phyloP scores from a whole-genome alignment of 2,888 invertebrate species.

The Nycteola revayana region DNA sequence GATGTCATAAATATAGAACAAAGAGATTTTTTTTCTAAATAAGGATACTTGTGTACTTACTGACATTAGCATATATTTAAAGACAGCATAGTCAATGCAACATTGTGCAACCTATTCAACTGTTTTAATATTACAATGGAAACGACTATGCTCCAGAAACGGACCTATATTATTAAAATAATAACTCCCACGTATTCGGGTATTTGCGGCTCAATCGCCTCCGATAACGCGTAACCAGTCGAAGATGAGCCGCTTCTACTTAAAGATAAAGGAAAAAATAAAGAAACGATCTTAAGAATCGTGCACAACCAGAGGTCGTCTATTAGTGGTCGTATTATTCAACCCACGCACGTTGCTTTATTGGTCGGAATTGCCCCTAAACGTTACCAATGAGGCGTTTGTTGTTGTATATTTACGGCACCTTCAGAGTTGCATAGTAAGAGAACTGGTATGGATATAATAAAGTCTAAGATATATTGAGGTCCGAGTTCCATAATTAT shows the following conservation, averaged over 20 bases:
- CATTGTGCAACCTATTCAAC: slow-evolving; percentile 12
- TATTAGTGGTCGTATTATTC: slow-evolving; percentile 51
- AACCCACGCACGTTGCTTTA: slow-evolving; percentile 74
- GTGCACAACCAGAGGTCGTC: slow-evolving; percentile 41
- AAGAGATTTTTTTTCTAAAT: too few species aligned
- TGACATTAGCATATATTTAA: neutral
- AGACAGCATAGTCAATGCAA: too few species aligned
- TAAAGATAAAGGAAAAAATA: slow-evolving; percentile 18
- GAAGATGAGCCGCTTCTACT: slow-evolving; percentile 28
- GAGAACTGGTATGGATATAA: slow-evolving; percentile 48
- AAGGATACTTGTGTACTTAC: slow-evolving; percentile 4
- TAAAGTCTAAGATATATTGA: slow-evolving; percentile 64
- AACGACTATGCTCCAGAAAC: slow-evolving; percentile 36
- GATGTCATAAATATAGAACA: too few species aligned
- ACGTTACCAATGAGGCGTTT: slow-evolving; percentile 77
- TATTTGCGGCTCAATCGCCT: slow-evolving; percentile 59
- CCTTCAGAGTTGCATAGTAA: slow-evolving; percentile 57
- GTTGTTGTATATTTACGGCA: slow-evolving; percentile 74
- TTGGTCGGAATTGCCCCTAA: slow-evolving; percentile 78
- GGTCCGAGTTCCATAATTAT: slow-evolving; percentile 40
- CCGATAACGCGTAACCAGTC: slow-evolving; percentile 43
- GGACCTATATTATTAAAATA: slow-evolving; percentile 55
- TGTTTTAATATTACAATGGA: slow-evolving; percentile 30
- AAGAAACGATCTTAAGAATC: slow-evolving; percentile 16
- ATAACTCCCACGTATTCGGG: slow-evolving; percentile 61